Evolutionary conservation across 2,113 vertebrate species (phyloP), one percentile per base, ranked within the genome.

Genomic region (Spea multiplicata): DNA sequence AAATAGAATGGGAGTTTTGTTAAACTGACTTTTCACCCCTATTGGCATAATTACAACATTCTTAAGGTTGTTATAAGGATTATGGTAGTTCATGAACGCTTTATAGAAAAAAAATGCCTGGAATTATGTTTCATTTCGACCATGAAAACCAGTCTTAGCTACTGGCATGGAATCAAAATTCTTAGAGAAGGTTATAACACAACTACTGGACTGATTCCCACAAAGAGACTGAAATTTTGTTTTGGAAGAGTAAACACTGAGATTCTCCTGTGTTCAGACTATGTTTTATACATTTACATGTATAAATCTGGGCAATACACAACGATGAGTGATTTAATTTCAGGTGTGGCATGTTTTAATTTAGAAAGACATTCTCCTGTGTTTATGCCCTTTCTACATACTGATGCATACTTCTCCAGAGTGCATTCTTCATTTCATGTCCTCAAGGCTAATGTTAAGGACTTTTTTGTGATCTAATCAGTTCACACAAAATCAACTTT

Each of bases 121-220:
- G 75, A 77, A 71, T 77, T 77, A 77, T n/a, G 70, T 77, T 77
- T 77, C 75, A 59, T 77, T 77, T 77, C 70, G 66, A 77, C 75
- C 75, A 77, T 77, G 75, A 77, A 77, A 77, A 77, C 12, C 14
- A 68, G 75, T 69, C 75, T 77, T 77, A 77, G 75, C 59, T 69
- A 70, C 75, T 77, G 75, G 75, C 75, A 77, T 47, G 67, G 17
- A 46, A 50, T 77, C 66, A 62, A 70, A 77, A 77, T 77, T 77
- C 75, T 70, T 77, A 49, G 53, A 55, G 75, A 77, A 77, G 67
- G 75, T 77, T 64, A 70, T 77, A 77, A 77, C 67, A 46, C 75
- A 77, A 77, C 75, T 50, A 10, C 70, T 77, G 75, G 75, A 77
- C 17, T 49, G 52, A 70, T 70, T 77, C 75, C 75, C 66, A 70